Conservation (phyloP, 2,113 vertebrate species). For the Bucco capensis region DNA sequence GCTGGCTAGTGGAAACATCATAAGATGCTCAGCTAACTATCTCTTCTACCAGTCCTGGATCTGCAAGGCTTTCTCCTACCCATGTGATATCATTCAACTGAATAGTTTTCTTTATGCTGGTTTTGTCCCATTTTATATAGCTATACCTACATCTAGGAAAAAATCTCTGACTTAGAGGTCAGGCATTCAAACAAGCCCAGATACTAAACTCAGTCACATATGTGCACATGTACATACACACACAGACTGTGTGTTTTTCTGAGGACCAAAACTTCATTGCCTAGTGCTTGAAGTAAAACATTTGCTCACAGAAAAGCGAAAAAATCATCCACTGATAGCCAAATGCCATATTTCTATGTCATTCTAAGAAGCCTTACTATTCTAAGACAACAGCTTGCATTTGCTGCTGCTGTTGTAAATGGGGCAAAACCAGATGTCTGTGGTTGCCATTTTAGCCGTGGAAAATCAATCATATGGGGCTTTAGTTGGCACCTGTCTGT, state of each 20-base stretch:
- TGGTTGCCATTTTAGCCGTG: conserved; percentile 36
- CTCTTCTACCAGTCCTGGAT: neutral
- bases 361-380: neutral
- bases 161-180: neutral
- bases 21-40: neutral
- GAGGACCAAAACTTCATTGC: neutral
- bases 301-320: neutral
- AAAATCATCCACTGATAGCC: neutral
- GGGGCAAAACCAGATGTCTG: conserved; percentile 44
- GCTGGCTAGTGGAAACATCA: neutral
- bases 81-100: neutral
- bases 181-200: neutral
- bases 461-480: conserved; percentile 63
- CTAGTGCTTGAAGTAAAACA: neutral
- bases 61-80: neutral
- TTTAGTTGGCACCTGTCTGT: conserved; percentile 62
- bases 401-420: neutral
- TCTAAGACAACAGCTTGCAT: neutral
- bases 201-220: neutral
- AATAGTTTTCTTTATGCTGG: neutral
- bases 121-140: neutral
- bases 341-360: neutral
- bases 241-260: neutral
- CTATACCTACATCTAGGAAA: neutral
- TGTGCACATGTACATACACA: rapidly evolving